Base-by-base conservation (phyloP, 2,113 vertebrate species). In the Dunckerocampus dactyliophorus region DNA sequence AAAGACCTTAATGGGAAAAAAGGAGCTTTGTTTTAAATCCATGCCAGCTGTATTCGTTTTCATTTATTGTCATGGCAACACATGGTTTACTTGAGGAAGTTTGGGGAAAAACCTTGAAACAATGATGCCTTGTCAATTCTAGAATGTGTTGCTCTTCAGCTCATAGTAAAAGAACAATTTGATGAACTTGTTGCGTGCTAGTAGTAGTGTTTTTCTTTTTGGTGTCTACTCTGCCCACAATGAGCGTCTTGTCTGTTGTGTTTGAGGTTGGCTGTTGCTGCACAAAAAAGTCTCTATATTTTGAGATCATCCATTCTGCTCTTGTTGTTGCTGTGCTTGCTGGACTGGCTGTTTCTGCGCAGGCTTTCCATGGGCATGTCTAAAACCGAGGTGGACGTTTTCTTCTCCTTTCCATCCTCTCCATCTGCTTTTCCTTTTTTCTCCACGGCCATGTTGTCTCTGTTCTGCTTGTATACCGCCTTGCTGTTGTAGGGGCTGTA, bases 391-490 rank as follows among this genome's bases (percentile, higher is more conserved):
- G 28, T 76, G 6, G 86, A 78, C 1, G 39, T 58, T 75, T 84
- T 89, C 24, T 69, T 86, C 45, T 68, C 82, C 46, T 72, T 76
- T 14, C 20, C 46, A 6, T 89, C 87, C 0, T 67, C 76, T 47
- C 54, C 72, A 11, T 91, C 85, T 0, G 70, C 58, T 82, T 85
- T 85, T 3, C 85, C 83, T 62, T 85, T 86, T 58, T 80, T 85
- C 75, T 91, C 90, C 39, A 89, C 86, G 0, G 91, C 90, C 79
- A 91, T 78, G 52, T 92, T 93, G 65, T 91, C 90, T 47, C 87
- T 82, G 81, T 93, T 93, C 78, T 93, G 92, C 74, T 91, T 92
- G 76, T 89, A 82, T 39, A 86, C 89, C 2, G 62, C 88, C 46
- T 90, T 89, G 77, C 89, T 89, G 76, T 71, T 85, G 63, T 89